A percentile compares a stretch with the other conserved stretches of the same genome.
Conservation (phyloP, 2,888 invertebrate genomes). For the Oligia strigilis region DNA sequence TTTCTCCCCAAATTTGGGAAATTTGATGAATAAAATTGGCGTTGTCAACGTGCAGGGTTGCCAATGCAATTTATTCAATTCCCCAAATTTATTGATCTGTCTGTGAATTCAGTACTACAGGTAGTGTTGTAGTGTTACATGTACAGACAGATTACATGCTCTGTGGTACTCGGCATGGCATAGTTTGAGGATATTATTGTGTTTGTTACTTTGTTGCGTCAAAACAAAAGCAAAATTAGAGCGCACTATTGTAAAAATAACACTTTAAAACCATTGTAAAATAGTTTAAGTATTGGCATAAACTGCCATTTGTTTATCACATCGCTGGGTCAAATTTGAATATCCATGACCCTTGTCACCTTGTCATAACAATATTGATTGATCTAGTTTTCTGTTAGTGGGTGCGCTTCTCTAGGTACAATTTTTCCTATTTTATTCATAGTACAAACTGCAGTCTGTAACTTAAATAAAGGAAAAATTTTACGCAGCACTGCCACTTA, state of each 20-base stretch:
- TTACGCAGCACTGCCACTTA: background rate
- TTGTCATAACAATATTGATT: constrained; percentile 36
- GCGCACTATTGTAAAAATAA: background rate
- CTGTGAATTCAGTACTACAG: background rate
- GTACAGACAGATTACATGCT: too few relatives aligned
- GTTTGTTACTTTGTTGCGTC: background rate
- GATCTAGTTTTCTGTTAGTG: background rate
- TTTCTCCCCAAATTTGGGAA: background rate
- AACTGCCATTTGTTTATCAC: background rate
- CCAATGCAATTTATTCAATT: too few relatives aligned
- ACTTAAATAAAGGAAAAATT: background rate
- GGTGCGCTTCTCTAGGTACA: background rate
- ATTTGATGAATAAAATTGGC: too few relatives aligned
- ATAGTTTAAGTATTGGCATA: background rate
- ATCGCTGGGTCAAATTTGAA: background rate
- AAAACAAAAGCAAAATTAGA: constrained; percentile 23
- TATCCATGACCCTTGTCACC: constrained; percentile 29
- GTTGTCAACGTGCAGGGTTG: too few relatives aligned
- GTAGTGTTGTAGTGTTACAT: too few relatives aligned
- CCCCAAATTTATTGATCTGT: too few relatives aligned
- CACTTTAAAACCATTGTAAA: background rate
- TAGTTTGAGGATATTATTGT: too few relatives aligned
- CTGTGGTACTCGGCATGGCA: background rate
- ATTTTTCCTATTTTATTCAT: constrained; percentile 1
- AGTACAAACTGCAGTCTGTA: constrained; percentile 19